These are phyloP conservation scores for Linnaemya tessellans DNA, from an alignment of 2,888 invertebrate species.

Conservation along the genomic window DNA sequence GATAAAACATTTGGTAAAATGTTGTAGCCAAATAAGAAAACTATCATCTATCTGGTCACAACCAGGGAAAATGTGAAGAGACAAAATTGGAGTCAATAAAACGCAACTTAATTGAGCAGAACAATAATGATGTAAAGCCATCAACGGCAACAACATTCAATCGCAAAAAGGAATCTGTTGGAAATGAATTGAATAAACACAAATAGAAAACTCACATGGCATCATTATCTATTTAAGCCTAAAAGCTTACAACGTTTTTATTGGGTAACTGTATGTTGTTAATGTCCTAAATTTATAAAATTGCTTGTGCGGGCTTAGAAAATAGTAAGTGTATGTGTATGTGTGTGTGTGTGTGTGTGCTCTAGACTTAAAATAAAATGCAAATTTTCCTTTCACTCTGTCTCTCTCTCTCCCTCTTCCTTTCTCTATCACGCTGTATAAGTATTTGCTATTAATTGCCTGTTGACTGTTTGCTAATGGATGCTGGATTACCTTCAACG, in stretches of 20 bases:
- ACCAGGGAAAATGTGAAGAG: background rate
- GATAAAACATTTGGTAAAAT: constrained; percentile 36
- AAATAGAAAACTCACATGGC: constrained; percentile 3
- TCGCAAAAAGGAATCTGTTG: constrained; percentile 11
- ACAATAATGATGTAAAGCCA: constrained; percentile 44
- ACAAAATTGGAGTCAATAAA: constrained; percentile 28
- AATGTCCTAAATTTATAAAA: background rate
- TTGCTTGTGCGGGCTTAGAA: background rate
- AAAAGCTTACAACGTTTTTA: constrained; percentile 16
- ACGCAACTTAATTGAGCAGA: constrained; percentile 44
- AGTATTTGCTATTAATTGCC: background rate
- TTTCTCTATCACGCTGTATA: too few relatives aligned
- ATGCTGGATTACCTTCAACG: background rate
- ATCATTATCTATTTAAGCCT: constrained; percentile 15
- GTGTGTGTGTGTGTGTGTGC: constrained; percentile 51
- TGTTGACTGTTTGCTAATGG: constrained; percentile 1
- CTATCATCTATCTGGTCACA: constrained; percentile 8
- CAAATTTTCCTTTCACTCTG: background rate
- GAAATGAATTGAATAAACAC: constrained; percentile 43
- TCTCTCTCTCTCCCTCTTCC: background rate
- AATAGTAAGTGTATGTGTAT: constrained; percentile 47
- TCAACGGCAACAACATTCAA: constrained; percentile 25
- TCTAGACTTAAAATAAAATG: background rate
- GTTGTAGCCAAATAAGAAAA: background rate
- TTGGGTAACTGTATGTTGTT: background rate